phyloP scores from a whole-genome alignment of 2,797 vertebrate genomes.

The Melanotaenia trifasciata region DNA sequence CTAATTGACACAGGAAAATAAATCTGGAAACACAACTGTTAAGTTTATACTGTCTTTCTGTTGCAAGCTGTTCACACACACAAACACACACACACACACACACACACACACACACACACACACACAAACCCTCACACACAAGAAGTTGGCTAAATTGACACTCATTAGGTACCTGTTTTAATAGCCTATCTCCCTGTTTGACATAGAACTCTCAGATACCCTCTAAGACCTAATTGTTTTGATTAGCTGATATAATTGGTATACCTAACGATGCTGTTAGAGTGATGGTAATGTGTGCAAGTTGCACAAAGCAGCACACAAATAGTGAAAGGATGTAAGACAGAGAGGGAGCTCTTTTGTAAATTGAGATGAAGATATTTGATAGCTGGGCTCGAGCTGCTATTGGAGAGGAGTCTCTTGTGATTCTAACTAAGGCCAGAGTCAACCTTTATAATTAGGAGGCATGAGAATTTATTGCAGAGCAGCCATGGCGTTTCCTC shows the following conservation, averaged over 20 bases:
- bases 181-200: slow-evolving; percentile 72
- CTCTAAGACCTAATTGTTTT: slow-evolving; percentile 79
- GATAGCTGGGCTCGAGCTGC: slow-evolving; percentile 59
- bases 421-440: slow-evolving; percentile 63
- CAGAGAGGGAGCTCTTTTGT: slow-evolving; percentile 35
- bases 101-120: slow-evolving; percentile 10
- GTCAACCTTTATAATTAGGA: slow-evolving; percentile 79
- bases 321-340: slow-evolving; percentile 32
- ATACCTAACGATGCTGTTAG: slow-evolving; percentile 61
- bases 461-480: slow-evolving; percentile 63
- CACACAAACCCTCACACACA: slow-evolving; percentile 1
- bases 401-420: slow-evolving; percentile 61
- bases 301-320: slow-evolving; percentile 57
- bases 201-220: slow-evolving; percentile 70
- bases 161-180: slow-evolving; percentile 78
- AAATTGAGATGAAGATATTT: slow-evolving; percentile 73
- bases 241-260: slow-evolving; percentile 81
- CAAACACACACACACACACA: neutral
- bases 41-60: slow-evolving; percentile 32
- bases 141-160: slow-evolving; percentile 59
- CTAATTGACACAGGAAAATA: slow-evolving; percentile 19
- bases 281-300: slow-evolving; percentile 60
- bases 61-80: slow-evolving; percentile 7
- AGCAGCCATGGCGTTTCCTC: slow-evolving; percentile 58
- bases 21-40: slow-evolving; percentile 16